phyloP scores from a whole-genome alignment of 2,797 vertebrate species.

The Sebastes kiyomatsui region DNA sequence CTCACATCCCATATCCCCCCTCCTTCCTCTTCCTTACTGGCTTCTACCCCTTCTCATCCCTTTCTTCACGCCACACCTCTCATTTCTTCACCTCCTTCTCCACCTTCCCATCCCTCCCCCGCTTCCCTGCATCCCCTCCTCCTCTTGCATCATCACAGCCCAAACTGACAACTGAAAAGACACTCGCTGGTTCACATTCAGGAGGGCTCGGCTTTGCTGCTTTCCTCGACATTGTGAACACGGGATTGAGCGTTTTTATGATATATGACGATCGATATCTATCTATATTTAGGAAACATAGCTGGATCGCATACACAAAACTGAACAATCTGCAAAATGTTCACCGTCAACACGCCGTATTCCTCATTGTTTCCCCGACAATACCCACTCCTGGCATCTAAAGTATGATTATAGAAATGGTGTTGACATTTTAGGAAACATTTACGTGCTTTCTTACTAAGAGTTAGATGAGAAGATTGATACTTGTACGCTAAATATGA shows the following conservation, averaged over 20 bases:
- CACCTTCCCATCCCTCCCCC: constrained; percentile 7
- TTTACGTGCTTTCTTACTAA: not conserved
- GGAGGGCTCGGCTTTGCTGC: constrained; percentile 13
- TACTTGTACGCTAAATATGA: not conserved
- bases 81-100: constrained; percentile 39
- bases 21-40: constrained; percentile 34
- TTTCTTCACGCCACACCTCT: constrained; percentile 50
- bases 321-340: not conserved
- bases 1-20: constrained; percentile 43
- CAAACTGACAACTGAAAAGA: constrained; percentile 58
- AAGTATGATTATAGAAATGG: not conserved
- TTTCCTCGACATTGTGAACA: constrained; percentile 33
- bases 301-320: not conserved
- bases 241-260: constrained; percentile 21
- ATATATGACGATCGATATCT: not conserved
- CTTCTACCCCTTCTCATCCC: constrained; percentile 32
- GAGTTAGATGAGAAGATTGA: not conserved
- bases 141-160: constrained; percentile 61
- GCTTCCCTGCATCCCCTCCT: constrained; percentile 22
- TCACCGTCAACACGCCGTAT: not conserved
- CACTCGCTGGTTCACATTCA: constrained; percentile 29
- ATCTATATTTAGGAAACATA: not conserved
- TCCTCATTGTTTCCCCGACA: not conserved
- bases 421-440: not conserved
- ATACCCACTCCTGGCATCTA: not conserved